Evolutionary conservation across 2,888 invertebrate genomes (phyloP).

Genomic region (Yponomeuta plumbellus): DNA sequence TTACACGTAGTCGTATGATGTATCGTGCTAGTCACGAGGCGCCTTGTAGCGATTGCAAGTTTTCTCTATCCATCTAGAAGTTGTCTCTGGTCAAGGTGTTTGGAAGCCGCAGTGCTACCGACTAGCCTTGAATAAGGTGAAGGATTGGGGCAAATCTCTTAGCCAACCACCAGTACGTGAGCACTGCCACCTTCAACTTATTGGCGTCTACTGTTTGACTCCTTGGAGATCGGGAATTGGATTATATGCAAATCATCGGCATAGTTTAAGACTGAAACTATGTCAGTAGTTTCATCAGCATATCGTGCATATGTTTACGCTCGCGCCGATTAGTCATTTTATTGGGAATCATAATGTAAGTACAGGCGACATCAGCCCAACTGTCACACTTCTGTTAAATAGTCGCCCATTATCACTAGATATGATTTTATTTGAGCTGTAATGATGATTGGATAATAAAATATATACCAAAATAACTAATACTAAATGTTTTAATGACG

Average conservation of each 20-base stretch:
- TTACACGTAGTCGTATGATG: too few relatives aligned
- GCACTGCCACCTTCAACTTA: not conserved
- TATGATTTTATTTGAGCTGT: too few relatives aligned
- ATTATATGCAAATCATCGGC: conserved; percentile 5
- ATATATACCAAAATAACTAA: too few relatives aligned
- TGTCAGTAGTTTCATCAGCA: not conserved
- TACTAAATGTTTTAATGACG: too few relatives aligned
- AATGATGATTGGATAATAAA: too few relatives aligned
- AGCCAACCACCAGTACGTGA: not conserved
- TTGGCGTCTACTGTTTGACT: not conserved
- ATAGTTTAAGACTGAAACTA: not conserved
- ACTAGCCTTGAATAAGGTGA: not conserved
- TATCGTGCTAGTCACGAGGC: not conserved
- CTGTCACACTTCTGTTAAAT: too few relatives aligned
- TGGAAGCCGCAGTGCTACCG: not conserved
- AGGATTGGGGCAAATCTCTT: not conserved
- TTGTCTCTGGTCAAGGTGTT: not conserved
- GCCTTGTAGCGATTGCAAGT: too few relatives aligned
- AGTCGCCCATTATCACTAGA: too few relatives aligned
- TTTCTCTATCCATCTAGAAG: too few relatives aligned
- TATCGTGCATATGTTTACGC: not conserved
- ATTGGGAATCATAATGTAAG: not conserved
- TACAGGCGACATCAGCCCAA: not conserved
- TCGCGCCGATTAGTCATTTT: not conserved
- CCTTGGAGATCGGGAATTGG: not conserved